These are phyloP conservation scores for Ectemnius continuus DNA, from an alignment of 2,888 invertebrate genomes.

Conservation along the genomic window DNA sequence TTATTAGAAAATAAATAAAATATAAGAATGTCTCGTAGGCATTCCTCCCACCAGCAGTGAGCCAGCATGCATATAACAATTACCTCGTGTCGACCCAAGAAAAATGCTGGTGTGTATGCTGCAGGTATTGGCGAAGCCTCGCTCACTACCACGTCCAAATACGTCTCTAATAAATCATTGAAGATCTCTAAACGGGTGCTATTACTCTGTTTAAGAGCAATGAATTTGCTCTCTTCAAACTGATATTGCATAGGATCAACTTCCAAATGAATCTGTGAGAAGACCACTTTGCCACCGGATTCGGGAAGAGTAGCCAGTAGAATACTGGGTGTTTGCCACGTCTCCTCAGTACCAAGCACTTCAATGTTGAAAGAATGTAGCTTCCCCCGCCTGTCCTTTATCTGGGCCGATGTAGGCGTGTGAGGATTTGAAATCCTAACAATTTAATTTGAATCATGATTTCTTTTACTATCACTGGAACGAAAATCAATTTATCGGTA, in stretches of 20 bases:
- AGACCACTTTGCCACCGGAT: slow-evolving; percentile 86
- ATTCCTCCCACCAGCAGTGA: no score
- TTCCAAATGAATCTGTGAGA: slow-evolving; percentile 92
- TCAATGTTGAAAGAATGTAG: slow-evolving; percentile 87
- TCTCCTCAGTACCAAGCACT: slow-evolving; percentile 90
- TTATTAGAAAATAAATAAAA: background rate
- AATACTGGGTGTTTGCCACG: slow-evolving; percentile 92
- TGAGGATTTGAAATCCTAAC: slow-evolving; percentile 47
- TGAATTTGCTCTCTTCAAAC: slow-evolving; percentile 81
- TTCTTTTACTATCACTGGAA: background rate
- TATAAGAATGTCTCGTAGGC: background rate
- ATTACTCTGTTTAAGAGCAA: slow-evolving; percentile 82
- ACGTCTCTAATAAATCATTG: slow-evolving; percentile 85
- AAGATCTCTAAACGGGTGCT: slow-evolving; percentile 88
- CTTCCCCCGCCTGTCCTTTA: slow-evolving; percentile 78
- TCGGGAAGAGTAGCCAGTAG: slow-evolving; percentile 84
- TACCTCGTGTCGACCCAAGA: slow-evolving; percentile 91
- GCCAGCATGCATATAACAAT: background rate
- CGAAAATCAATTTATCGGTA: background rate
- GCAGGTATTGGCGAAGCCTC: slow-evolving; percentile 53
- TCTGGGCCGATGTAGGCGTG: slow-evolving; percentile 69
- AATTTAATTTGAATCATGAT: background rate
- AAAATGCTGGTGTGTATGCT: slow-evolving; percentile 84
- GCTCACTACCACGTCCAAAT: slow-evolving; percentile 83
- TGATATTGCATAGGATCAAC: slow-evolving; percentile 86